Conservation (phyloP, 2,888 invertebrate species). For the Drosophila antonietae region DNA sequence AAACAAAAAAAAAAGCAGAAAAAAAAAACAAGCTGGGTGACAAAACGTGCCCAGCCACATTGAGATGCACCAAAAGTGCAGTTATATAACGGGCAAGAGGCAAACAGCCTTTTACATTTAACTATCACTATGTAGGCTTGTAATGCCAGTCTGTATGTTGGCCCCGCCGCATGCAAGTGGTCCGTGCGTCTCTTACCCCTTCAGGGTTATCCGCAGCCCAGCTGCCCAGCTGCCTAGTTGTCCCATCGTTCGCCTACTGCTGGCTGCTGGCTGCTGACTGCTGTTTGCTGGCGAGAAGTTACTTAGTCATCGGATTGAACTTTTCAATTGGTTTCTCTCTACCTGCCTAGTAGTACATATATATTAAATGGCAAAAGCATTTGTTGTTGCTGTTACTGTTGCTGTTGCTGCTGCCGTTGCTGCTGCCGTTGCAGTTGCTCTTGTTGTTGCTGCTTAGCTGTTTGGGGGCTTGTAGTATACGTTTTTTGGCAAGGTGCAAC, state of each 20-base stretch:
- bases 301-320: constrained; percentile 46
- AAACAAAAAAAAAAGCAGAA: background rate
- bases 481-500: constrained; percentile 45
- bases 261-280: constrained; percentile 14
- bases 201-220: constrained; percentile 49
- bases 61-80: constrained; percentile 69
- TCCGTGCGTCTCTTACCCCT: constrained; percentile 38
- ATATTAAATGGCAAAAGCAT: constrained; percentile 50
- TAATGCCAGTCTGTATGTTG: constrained; percentile 29
- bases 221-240: constrained; percentile 1
- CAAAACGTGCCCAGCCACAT: constrained; percentile 67
- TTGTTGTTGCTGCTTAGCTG: constrained; percentile 3
- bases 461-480: constrained; percentile 24
- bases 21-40: constrained; percentile 61
- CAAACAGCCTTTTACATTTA: constrained; percentile 67
- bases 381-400: background rate
- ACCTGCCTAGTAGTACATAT: constrained; percentile 13
- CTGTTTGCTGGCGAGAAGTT: constrained; percentile 43
- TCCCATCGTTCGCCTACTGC: constrained; percentile 5
- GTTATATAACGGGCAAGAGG: constrained; percentile 70
- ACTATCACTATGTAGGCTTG: constrained; percentile 44
- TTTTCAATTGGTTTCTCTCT: constrained; percentile 36
- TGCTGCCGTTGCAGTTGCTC: background rate
- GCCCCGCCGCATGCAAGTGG: constrained; percentile 23
- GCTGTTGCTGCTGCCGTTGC: background rate